Evolutionary conservation across 2,888 invertebrate genomes (phyloP), one percentile per base, ranked within the genome.

Genomic region (Sinodicranocentrus sp.): DNA sequence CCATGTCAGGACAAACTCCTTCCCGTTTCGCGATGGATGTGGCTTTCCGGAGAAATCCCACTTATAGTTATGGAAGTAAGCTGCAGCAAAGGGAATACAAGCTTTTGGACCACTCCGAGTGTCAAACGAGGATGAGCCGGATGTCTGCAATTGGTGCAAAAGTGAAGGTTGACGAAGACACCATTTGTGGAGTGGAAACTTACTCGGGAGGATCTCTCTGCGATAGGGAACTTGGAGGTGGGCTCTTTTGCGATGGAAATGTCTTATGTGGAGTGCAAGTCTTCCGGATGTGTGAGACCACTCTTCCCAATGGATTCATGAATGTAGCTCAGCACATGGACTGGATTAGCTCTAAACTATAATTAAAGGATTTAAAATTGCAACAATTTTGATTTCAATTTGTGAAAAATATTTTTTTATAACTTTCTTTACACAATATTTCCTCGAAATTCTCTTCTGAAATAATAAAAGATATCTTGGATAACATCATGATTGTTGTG

Each of bases 201-300:
- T 75, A 75, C n/a, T 63, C 63, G 15, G 75, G 75, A 6, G 75
- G 75, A 1, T 44, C 48, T 2, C 8, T n/a, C 2, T 75, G 75
- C 39, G 75, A 75, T 19, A 33, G 75, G 28, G 52, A 48, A 17
- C 15, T 63, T 15, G 75, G 75, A 5, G 75, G 75, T 0, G 75
- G 63, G 17, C 25, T 75, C n/a, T 28, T 75, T 26, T 61, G 75
- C 33, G 28, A 65, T 15, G 43, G 67, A 10, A 25, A 73, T 39
- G 44, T 59, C 5, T 23, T 73, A 2, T 57, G 57, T n/a, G 73
- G 73, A n/a, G 54, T 73, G 2, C 73, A 73, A 43, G n/a, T 15
- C 2, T 73, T 59, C 61, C 26, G 73, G 3, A 2, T 43, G 2
- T 73, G 73, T 21, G 25, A 25, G 19, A 26, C 17, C 3, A 21